Percentiles rank a stretch among this genome's conserved stretches.
Conservation (phyloP, 1,140 invertebrate species). For the Druon quercuslanigerum region DNA sequence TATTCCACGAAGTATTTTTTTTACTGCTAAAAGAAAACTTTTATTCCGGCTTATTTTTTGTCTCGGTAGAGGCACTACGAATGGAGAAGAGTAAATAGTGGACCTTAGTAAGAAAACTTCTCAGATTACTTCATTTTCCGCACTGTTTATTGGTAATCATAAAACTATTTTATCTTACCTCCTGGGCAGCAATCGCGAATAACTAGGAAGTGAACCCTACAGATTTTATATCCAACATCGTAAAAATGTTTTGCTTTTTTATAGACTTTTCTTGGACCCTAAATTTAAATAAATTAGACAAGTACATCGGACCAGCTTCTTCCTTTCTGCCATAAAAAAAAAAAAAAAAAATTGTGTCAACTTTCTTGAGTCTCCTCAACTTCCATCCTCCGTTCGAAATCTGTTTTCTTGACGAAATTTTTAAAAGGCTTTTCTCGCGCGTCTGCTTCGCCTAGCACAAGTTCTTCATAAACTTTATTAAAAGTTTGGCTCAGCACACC, state of each 20-base stretch:
- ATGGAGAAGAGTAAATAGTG: conserved; percentile 3
- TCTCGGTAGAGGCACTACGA: background rate
- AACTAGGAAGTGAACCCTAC: background rate
- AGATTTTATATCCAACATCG: too few species aligned
- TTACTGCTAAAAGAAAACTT: conserved; percentile 12
- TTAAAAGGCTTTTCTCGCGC: background rate
- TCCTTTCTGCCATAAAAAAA: background rate
- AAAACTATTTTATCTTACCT: conserved; percentile 3
- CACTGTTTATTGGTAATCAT: conserved; percentile 20
- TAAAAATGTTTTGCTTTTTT: too few species aligned
- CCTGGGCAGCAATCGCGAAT: background rate
- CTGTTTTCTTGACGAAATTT: conserved; percentile 18
- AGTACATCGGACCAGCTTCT: background rate
- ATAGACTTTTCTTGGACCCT: too few species aligned
- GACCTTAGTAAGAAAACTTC: background rate
- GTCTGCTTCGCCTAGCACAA: conserved; percentile 1
- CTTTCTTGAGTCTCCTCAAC: conserved; percentile 11
- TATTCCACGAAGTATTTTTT: background rate
- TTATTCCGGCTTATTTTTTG: background rate
- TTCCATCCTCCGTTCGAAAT: conserved; percentile 1
- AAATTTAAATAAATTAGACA: background rate
- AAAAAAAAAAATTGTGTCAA: background rate
- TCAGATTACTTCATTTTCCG: conserved; percentile 29
- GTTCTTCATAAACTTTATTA: conserved; percentile 11
- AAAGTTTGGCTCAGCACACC: conserved; percentile 24